Evolutionary conservation across 2,797 vertebrate species (phyloP).

Genomic region (Sebastes diploproa): DNA sequence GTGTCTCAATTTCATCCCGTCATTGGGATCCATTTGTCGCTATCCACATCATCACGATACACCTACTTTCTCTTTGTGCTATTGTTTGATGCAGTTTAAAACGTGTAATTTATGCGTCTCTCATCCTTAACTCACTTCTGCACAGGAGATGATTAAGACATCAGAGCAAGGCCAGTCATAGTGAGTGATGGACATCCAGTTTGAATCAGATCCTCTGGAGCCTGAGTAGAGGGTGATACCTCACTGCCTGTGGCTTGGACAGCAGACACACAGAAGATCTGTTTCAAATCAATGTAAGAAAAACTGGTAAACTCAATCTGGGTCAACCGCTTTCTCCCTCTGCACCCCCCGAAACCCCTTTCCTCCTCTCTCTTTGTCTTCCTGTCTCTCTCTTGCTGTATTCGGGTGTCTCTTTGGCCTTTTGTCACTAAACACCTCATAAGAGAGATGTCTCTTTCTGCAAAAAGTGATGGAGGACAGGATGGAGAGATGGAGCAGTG

Average conservation of each 20-base stretch:
- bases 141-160: constrained; percentile 44
- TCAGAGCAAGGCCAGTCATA: constrained; percentile 27
- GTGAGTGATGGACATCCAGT: constrained; percentile 56
- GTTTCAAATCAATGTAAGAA: constrained; percentile 74
- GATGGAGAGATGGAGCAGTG: constrained; percentile 19
- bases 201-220: constrained; percentile 59
- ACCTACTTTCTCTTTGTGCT: background rate
- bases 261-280: constrained; percentile 57
- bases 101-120: background rate
- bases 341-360: background rate
- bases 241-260: constrained; percentile 66
- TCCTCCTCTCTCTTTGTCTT: constrained; percentile 40
- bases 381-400: constrained; percentile 41
- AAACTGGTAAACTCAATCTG: constrained; percentile 62
- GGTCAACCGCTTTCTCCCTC: constrained; percentile 49
- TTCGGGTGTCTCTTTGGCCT: constrained; percentile 54
- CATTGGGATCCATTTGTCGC: constrained; percentile 33
- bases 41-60: constrained; percentile 14
- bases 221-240: constrained; percentile 59
- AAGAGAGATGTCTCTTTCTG: constrained; percentile 52
- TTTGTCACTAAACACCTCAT: constrained; percentile 71
- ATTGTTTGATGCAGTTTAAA: constrained; percentile 14
- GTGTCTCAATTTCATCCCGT: constrained; percentile 47
- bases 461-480: constrained; percentile 42
- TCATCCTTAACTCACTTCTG: constrained; percentile 7